Evolutionary conservation across 2,888 invertebrate genomes (phyloP).

Genomic region (Pterobdella sp.): DNA sequence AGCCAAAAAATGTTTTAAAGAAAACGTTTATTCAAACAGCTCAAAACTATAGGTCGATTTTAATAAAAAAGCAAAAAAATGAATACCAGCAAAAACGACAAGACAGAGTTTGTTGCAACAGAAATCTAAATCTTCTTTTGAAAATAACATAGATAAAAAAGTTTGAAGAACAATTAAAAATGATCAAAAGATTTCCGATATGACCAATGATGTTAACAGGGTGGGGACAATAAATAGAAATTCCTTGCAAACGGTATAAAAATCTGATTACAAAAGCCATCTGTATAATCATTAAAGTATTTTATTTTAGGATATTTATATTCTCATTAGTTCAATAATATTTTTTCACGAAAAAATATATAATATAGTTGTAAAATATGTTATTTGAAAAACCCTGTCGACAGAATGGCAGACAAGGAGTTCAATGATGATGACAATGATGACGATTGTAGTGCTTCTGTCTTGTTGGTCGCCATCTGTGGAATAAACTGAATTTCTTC

Average conservation of each 20-base stretch:
- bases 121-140: slow-evolving; percentile 27
- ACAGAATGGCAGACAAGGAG: slow-evolving; percentile 25
- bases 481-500: slow-evolving; percentile 32
- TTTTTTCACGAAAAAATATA: no score
- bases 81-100: slow-evolving; percentile 6
- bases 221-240: slow-evolving; percentile 20
- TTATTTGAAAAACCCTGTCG: slow-evolving; percentile 12
- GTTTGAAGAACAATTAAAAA: slow-evolving; percentile 31
- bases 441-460: slow-evolving; percentile 37
- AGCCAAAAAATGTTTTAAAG: no score
- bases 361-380: no score
- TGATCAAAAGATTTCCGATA: slow-evolving; percentile 30
- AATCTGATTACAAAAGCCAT: background rate
- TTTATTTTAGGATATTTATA: no score
- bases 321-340: no score
- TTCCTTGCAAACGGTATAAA: slow-evolving; percentile 7
- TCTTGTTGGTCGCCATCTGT: slow-evolving; percentile 34
- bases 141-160: slow-evolving; percentile 34
- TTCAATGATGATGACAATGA: slow-evolving; percentile 36
- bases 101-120: background rate
- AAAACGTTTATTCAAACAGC: no score
- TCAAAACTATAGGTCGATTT: no score
- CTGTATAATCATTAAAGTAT: background rate
- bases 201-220: slow-evolving; percentile 19
- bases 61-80: no score